A percentile compares a stretch with the other conserved stretches of the same genome.
Conservation (phyloP, 2,113 vertebrate species). For the Coregonus clupeaformis region DNA sequence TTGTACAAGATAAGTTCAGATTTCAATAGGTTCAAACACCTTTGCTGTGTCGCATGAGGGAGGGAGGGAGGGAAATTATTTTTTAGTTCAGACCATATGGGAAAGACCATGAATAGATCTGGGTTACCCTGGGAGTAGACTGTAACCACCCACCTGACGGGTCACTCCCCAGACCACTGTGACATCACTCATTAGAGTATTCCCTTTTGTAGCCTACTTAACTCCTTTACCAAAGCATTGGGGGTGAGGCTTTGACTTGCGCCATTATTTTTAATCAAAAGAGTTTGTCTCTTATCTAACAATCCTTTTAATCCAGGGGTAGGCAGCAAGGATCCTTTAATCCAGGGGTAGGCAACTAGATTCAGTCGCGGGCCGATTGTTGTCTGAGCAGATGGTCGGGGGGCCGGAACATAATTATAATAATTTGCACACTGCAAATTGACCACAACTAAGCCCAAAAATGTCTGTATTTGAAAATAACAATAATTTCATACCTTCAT, state of each 20-base stretch:
- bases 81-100: conserved; percentile 18
- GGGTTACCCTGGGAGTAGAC: not conserved
- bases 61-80: not conserved
- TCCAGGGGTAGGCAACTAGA: not conserved
- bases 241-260: no score
- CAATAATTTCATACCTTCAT: no score
- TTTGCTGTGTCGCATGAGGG: conserved; percentile 10
- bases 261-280: not conserved
- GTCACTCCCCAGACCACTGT: conserved; percentile 3
- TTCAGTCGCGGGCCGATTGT: no score
- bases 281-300: not conserved
- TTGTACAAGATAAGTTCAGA: conserved; percentile 1
- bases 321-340: not conserved
- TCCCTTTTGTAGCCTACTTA: not conserved
- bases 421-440: no score
- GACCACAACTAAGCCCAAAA: no score
- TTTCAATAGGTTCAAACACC: not conserved
- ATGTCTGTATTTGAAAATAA: no score
- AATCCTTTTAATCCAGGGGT: not conserved
- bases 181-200: conserved; percentile 32
- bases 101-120: conserved; percentile 24
- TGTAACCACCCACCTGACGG: conserved; percentile 1
- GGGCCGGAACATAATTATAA: no score
- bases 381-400: no score
- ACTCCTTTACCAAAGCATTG: not conserved